A percentile compares a stretch with the other conserved stretches of the same genome.
Conservation (phyloP, 2,113 vertebrate species). For the Carlito syrichta region DNA sequence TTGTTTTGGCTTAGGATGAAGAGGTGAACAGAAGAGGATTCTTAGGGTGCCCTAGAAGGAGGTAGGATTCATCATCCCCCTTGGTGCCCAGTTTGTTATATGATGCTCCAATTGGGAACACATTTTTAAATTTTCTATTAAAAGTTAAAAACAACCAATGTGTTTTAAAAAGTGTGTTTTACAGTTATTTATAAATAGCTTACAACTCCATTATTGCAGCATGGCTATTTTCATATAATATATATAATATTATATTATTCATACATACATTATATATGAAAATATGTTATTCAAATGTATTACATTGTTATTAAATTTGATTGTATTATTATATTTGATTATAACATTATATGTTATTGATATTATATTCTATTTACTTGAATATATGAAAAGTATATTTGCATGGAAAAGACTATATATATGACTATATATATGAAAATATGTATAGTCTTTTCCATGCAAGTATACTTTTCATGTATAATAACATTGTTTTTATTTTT, state of each 20-base stretch:
- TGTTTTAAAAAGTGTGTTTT: background rate
- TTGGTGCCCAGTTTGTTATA: background rate
- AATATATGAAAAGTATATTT: too few species aligned
- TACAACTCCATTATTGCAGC: background rate
- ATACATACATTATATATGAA: too few species aligned
- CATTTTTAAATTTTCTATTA: background rate
- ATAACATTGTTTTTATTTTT: background rate
- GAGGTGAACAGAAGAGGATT: accelerated
- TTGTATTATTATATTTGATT: too few species aligned
- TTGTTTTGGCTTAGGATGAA: background rate
- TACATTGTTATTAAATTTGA: too few species aligned
- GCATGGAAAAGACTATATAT: too few species aligned
- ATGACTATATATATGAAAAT: too few species aligned
- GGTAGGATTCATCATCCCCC: background rate
- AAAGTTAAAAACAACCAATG: background rate
- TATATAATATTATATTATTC: too few species aligned
- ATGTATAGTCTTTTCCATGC: background rate
- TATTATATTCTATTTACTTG: too few species aligned
- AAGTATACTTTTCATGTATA: background rate
- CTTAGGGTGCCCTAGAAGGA: background rate
- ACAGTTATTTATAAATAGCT: background rate
- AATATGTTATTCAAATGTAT: too few species aligned
- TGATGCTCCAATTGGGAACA: background rate
- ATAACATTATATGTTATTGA: too few species aligned
- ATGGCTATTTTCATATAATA: background rate